These are phyloP conservation scores for Neodiprion fabricii DNA, from an alignment of 1,140 invertebrate genomes.

Conservation along the genomic window DNA sequence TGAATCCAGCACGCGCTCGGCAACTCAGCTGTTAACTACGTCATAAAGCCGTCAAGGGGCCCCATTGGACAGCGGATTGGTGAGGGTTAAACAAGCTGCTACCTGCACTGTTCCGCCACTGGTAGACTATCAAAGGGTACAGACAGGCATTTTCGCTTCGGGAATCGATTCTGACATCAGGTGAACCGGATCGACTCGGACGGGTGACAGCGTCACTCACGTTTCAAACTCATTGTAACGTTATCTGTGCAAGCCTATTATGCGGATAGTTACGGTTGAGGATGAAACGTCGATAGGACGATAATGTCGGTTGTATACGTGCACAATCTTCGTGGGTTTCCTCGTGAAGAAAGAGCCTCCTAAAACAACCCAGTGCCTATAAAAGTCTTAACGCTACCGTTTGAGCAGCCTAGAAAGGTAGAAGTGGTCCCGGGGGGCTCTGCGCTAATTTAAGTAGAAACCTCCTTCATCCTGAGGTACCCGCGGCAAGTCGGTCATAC, in stretches of 20 bases:
- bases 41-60: neutral
- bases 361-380: conserved; percentile 2
- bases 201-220: too few relatives aligned
- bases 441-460: conserved; percentile 3
- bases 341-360: neutral
- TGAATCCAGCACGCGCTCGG: neutral
- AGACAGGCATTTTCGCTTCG: too few relatives aligned
- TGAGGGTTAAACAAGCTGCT: too few relatives aligned
- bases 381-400: neutral
- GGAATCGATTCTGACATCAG: too few relatives aligned
- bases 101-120: too few relatives aligned
- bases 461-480: neutral
- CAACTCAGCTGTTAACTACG: conserved; percentile 1
- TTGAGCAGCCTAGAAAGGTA: neutral
- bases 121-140: too few relatives aligned
- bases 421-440: neutral
- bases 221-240: too few relatives aligned
- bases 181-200: too few relatives aligned
- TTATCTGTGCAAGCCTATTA: too few relatives aligned
- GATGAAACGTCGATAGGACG: too few relatives aligned
- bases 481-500: neutral
- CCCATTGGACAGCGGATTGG: too few relatives aligned
- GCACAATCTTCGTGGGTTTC: neutral
- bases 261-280: too few relatives aligned
- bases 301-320: neutral